Percentiles rank a stretch among this genome's conserved stretches.
Evolutionary conservation across 1,140 invertebrate genomes (phyloP).

Genomic region (Eurosta solidaginis): DNA sequence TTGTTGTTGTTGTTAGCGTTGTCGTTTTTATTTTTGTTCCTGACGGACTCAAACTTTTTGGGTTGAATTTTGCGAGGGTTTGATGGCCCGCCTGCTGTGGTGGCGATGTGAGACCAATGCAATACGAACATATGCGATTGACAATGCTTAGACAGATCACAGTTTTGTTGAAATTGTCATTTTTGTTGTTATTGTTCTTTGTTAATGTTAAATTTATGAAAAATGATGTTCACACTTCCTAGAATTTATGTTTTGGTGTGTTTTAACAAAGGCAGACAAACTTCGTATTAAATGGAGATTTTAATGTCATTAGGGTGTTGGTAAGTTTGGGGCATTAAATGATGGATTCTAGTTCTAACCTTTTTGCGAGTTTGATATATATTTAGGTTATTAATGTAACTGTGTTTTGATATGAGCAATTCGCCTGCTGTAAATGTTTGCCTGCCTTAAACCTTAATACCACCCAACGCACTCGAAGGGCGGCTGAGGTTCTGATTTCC

Average conservation of each 20-base stretch:
- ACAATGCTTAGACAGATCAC: not conserved
- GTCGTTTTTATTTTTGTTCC: not conserved
- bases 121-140: not conserved
- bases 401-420: too few relatives aligned
- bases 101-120: conserved; percentile 34
- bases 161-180: not conserved
- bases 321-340: too few relatives aligned
- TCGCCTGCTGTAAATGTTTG: too few relatives aligned
- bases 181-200: conserved; percentile 28
- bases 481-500: too few relatives aligned
- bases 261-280: not conserved
- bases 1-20: not conserved
- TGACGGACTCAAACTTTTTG: not conserved
- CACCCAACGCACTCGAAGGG: too few relatives aligned
- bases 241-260: not conserved
- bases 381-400: too few relatives aligned
- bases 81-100: conserved; percentile 45
- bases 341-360: too few relatives aligned
- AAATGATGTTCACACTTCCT: conserved; percentile 58
- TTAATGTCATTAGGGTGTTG: not conserved
- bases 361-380: too few relatives aligned
- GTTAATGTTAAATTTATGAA: conserved; percentile 57
- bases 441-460: too few relatives aligned
- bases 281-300: not conserved
- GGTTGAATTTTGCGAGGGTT: conserved; percentile 2